These are phyloP conservation scores for Ciona savignyi DNA, from an alignment of 23 tunicate genomes.

Conservation along the genomic window DNA sequence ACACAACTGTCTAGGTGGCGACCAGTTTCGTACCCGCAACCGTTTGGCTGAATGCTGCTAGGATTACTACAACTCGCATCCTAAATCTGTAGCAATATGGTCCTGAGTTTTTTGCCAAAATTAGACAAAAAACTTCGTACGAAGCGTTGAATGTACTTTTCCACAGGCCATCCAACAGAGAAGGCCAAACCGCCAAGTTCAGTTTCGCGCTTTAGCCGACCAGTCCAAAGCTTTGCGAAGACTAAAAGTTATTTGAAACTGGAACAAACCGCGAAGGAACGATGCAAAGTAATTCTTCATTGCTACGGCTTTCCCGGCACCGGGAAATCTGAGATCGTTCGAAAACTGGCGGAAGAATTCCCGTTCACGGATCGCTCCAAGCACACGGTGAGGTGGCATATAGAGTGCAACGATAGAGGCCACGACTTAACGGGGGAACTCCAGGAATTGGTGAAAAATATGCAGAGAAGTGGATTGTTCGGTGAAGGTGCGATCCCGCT, in stretches of 20 bases:
- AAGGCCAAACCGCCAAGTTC: neutral
- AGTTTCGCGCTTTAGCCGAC: neutral
- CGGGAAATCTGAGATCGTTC: conserved; percentile 4
- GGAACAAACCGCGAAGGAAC: neutral
- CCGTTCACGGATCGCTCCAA: conserved; percentile 2
- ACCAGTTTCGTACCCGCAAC: too few relatives aligned
- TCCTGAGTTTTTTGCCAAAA: too few relatives aligned
- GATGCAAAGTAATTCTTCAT: conserved; percentile 7
- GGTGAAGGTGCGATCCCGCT: neutral
- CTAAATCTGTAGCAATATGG: too few relatives aligned
- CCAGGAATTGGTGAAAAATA: neutral
- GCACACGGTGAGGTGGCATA: conserved; percentile 5
- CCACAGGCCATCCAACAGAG: neutral
- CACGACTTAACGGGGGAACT: neutral
- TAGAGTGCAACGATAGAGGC: conserved; percentile 4
- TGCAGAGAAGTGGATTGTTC: conserved; percentile 2
- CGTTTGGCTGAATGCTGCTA: too few relatives aligned
- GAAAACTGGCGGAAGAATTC: conserved; percentile 20
- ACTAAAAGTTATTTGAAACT: neutral
- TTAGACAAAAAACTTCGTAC: too few relatives aligned
- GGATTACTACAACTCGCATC: too few relatives aligned
- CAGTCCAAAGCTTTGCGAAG: neutral
- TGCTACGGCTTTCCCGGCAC: conserved; percentile 42
- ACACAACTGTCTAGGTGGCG: too few relatives aligned
- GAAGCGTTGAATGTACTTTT: too few relatives aligned